Conservation (phyloP, 2,888 invertebrate species). For the Trissoscelio sp. region DNA sequence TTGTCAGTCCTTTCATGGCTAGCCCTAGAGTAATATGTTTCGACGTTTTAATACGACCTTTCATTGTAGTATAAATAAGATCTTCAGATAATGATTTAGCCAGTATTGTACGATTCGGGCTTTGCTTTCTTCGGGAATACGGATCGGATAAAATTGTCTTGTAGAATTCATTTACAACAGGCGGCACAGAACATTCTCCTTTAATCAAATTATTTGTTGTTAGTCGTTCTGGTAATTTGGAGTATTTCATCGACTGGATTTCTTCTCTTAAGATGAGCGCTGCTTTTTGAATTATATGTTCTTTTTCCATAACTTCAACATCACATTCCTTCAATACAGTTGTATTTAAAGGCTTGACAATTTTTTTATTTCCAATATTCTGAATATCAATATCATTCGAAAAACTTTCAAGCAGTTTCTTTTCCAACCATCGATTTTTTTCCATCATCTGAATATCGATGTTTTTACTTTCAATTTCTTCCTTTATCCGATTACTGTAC, state of each 20-base stretch:
- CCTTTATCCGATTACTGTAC: slow-evolving; percentile 3
- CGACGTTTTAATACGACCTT: slow-evolving; percentile 10
- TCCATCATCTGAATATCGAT: slow-evolving; percentile 1
- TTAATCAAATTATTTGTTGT: not conserved
- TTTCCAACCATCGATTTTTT: slow-evolving; percentile 24
- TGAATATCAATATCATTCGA: slow-evolving; percentile 16
- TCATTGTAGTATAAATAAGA: not conserved
- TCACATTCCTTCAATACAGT: slow-evolving; percentile 12
- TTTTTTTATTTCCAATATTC: slow-evolving; percentile 20
- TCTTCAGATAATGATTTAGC: not conserved
- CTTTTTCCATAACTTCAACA: slow-evolving; percentile 26
- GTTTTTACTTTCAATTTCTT: not conserved
- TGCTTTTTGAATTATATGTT: slow-evolving; percentile 13
- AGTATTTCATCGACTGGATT: not conserved
- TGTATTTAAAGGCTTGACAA: slow-evolving; percentile 29
- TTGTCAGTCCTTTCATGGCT: slow-evolving; percentile 34
- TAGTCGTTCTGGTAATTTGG: slow-evolving; percentile 9
- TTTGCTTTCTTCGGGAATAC: not conserved
- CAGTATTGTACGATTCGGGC: not conserved
- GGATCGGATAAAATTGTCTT: not conserved
- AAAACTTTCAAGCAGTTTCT: slow-evolving; percentile 22
- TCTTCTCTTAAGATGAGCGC: slow-evolving; percentile 9
- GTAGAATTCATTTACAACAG: not conserved
- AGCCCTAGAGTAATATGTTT: slow-evolving; percentile 7
- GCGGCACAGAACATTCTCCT: slow-evolving; percentile 11